Evolutionary conservation across 2,113 vertebrate species (phyloP).

Genomic region (Cebus imitator): DNA sequence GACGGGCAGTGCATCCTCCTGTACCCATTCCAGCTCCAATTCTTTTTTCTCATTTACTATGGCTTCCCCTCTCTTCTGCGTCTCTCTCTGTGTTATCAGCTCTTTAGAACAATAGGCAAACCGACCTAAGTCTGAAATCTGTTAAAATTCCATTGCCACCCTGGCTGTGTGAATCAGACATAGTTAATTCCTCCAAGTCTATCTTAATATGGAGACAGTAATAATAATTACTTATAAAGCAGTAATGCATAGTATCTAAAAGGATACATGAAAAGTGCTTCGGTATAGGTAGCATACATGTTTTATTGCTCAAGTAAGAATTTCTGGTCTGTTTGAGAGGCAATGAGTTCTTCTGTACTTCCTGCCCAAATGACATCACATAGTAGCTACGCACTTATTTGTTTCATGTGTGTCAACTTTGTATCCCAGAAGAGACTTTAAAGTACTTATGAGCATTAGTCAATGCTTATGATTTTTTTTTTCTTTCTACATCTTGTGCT

Average conservation of each 20-base stretch:
- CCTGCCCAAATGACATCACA: background rate
- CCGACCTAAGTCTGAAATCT: background rate
- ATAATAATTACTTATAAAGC: background rate
- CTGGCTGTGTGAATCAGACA: background rate
- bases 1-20: no score
- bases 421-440: background rate
- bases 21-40: rapidly evolving
- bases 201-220: background rate
- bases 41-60: background rate
- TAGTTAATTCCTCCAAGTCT: background rate
- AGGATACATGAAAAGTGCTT: background rate
- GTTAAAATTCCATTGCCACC: background rate
- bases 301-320: background rate
- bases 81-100: background rate
- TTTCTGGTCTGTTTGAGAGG: background rate
- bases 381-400: background rate
- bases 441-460: background rate
- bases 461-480: background rate
- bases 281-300: background rate
- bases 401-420: background rate
- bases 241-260: background rate
- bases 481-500: background rate
- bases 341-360: background rate
- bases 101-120: background rate
- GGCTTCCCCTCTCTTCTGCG: no score